Evolutionary conservation across 2,888 invertebrate genomes (phyloP).

Genomic region (Anaspis maculata): DNA sequence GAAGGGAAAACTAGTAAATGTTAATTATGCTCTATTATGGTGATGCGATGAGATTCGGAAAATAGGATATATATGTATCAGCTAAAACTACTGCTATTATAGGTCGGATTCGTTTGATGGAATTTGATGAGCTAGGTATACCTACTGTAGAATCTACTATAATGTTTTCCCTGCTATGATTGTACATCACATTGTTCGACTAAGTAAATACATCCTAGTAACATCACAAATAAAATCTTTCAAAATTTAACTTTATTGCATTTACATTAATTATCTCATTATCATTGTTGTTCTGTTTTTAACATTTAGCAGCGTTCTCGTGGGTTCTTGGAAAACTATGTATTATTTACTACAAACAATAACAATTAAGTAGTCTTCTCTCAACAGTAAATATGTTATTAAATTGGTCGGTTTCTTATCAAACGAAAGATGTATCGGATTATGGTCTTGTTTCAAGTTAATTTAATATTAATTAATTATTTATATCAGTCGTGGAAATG

Average conservation of each 20-base stretch:
- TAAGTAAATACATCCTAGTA: constrained; percentile 14
- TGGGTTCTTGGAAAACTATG: neutral
- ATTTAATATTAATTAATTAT: too few relatives aligned
- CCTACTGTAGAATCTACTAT: constrained; percentile 12
- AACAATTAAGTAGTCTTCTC: too few relatives aligned
- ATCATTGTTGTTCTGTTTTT: neutral
- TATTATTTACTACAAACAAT: constrained; percentile 1
- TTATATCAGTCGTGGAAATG: too few relatives aligned
- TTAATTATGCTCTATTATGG: too few relatives aligned
- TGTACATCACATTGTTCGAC: constrained; percentile 29
- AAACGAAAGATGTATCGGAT: too few relatives aligned
- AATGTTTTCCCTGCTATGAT: constrained; percentile 26
- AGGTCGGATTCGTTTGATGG: constrained; percentile 1
- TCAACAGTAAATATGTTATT: too few relatives aligned
- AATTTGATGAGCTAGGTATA: constrained; percentile 12
- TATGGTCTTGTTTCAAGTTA: too few relatives aligned
- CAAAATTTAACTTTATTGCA: constrained; percentile 24
- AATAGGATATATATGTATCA: too few relatives aligned
- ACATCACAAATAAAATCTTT: constrained; percentile 23
- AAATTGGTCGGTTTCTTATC: neutral
- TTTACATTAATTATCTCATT: constrained; percentile 3
- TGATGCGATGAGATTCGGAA: too few relatives aligned
- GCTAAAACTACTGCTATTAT: too few relatives aligned
- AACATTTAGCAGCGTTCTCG: neutral
- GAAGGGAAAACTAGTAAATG: constrained; percentile 9